Evolutionary conservation across 2,797 vertebrate genomes (phyloP).

Genomic region (Enteromius trimaculatus): DNA sequence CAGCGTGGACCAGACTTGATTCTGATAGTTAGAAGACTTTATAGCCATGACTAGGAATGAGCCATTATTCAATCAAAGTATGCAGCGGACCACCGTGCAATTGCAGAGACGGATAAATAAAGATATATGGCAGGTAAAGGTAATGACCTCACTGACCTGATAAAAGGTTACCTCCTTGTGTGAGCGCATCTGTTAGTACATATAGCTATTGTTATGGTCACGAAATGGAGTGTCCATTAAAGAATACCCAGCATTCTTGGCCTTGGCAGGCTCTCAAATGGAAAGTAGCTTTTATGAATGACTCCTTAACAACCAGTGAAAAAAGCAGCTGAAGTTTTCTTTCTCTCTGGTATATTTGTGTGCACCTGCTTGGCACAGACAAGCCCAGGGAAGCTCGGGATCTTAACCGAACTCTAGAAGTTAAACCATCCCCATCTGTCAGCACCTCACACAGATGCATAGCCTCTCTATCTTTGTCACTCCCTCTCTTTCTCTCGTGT

Average conservation of each 20-base stretch:
- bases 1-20: not conserved
- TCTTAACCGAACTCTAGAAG: slow-evolving; percentile 84
- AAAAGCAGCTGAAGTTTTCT: slow-evolving; percentile 41
- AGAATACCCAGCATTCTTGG: slow-evolving; percentile 63
- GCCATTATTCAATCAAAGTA: not conserved
- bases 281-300: slow-evolving; percentile 42
- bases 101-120: not conserved
- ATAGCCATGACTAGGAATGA: not conserved
- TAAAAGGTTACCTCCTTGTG: not conserved
- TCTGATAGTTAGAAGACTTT: not conserved
- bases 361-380: slow-evolving; percentile 81
- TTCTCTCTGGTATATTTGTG: slow-evolving; percentile 67
- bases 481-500: slow-evolving; percentile 64
- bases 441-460: slow-evolving; percentile 78
- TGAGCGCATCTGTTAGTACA: not conserved
- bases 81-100: not conserved
- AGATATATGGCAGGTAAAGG: not conserved
- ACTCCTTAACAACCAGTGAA: slow-evolving; percentile 18
- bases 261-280: slow-evolving; percentile 10
- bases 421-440: slow-evolving; percentile 86
- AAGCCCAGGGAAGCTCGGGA: slow-evolving; percentile 76
- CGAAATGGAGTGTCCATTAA: slow-evolving; percentile 63
- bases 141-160: not conserved
- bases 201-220: slow-evolving; percentile 16
- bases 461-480: slow-evolving; percentile 67